Conservation (phyloP, 2,797 vertebrate species). For the Mionectes olivaceus region DNA sequence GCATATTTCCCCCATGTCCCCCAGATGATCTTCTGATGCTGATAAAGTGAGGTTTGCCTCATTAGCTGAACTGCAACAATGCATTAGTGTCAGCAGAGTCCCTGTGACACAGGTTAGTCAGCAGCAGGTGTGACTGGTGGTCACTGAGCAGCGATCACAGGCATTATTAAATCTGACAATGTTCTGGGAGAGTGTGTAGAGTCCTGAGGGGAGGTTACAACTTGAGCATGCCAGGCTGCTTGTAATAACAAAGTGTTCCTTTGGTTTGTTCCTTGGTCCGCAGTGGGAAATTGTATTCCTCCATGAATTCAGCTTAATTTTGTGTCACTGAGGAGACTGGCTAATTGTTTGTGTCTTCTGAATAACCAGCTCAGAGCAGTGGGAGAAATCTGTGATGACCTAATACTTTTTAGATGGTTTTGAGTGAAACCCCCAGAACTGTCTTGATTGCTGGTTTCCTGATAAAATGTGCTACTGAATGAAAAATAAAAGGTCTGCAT, state of each 20-base stretch:
- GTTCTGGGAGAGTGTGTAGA: neutral
- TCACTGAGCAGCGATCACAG: neutral
- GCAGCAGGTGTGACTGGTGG: neutral
- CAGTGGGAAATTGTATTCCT: neutral
- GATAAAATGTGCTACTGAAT: neutral
- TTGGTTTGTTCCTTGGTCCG: neutral
- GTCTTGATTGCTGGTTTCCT: neutral
- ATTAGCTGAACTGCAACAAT: neutral
- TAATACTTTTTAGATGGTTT: neutral
- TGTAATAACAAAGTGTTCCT: neutral
- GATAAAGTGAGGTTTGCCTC: neutral
- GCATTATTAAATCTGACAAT: neutral
- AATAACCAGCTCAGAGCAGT: slow-evolving; percentile 7
- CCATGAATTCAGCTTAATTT: neutral
- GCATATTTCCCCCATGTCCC: neutral
- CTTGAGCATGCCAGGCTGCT: neutral
- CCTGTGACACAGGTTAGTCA: neutral
- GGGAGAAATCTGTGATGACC: neutral
- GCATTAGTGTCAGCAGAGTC: neutral
- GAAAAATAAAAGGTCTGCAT: neutral
- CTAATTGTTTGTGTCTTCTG: slow-evolving; percentile 69
- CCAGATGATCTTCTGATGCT: neutral
- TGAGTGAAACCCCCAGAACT: neutral
- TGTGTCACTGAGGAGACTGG: slow-evolving; percentile 48
- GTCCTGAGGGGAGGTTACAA: neutral